Evolutionary conservation across 1,140 invertebrate species (phyloP), one percentile per base, ranked within the genome.

Genomic region (Sycobia sp.): DNA sequence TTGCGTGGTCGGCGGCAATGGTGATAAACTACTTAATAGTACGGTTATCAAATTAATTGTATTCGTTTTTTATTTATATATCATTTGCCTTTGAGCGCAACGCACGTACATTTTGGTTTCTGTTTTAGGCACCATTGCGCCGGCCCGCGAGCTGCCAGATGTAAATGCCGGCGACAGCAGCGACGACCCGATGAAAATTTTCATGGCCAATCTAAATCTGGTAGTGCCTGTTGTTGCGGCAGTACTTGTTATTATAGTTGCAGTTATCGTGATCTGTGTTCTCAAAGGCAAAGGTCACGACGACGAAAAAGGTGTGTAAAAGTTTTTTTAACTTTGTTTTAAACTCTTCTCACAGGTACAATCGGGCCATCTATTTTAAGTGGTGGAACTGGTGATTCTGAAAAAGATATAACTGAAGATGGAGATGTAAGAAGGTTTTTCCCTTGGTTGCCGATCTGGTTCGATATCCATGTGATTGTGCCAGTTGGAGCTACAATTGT

Each of bases 191-290:
- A 85, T 93, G 82, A 89, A 89, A 85, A 88, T 91, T 72, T 87
- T 94, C 72, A 86, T 93, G 75, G 88, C 90, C 67, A 94, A 96
- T 81, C 86, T 95, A 71, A 94, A 96, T 85, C 88, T 97, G 73
- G 91, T 96, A 82, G 91, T 97, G 68, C 95, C 95, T n/a, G 90
- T 96, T 67, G 90, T 93, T 72, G 93, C 92, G 62, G 93, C 93
- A 65, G 85, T 95, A 62, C 87, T 96, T 70, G 90, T 96, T 81
- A 93, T 96, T 81, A 92, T 96, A 75, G 89, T 95, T 79, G 91
- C 92, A 69, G 90, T 96, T 75, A 90, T 94, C 77, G 91, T 96
- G 76, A 91, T 95, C 74, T 94, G 92, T 86, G 91, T 93, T 73
- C 87, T 95, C 62, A 88, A 88, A 72, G 91, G 91, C 70, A 90